These are phyloP conservation scores for Entomyzon cyanotis DNA, from an alignment of 2,113 vertebrate species.

Conservation along the genomic window DNA sequence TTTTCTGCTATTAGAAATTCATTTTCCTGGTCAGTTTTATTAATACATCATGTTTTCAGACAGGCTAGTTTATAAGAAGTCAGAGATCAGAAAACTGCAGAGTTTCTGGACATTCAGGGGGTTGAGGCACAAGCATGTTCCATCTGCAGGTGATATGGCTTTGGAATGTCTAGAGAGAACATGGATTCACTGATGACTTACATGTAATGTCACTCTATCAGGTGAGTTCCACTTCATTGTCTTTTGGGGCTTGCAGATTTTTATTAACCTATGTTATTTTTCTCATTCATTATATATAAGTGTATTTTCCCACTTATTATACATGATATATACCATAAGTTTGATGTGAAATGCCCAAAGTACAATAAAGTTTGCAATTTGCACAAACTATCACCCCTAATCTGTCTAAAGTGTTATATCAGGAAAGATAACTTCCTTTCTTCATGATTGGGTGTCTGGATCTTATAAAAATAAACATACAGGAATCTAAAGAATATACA, in stretches of 20 bases:
- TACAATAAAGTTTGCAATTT: neutral
- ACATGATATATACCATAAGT: neutral
- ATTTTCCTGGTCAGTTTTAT: neutral
- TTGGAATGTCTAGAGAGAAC: neutral
- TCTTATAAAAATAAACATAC: neutral
- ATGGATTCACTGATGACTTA: neutral
- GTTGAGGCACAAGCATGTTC: neutral
- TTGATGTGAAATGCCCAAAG: neutral
- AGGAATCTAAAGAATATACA: neutral
- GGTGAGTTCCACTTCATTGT: neutral
- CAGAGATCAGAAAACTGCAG: neutral
- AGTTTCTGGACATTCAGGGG: neutral
- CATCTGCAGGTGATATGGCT: neutral
- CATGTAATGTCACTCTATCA: rapidly evolving
- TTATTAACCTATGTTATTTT: neutral
- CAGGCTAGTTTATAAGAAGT: neutral
- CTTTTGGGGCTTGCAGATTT: neutral
- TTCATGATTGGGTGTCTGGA: neutral
- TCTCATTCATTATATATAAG: neutral
- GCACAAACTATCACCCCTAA: neutral
- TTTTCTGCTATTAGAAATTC: neutral
- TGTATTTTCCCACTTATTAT: neutral
- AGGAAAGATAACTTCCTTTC: neutral
- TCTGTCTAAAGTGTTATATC: neutral
- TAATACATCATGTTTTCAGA: neutral